phyloP scores from a whole-genome alignment of 2,888 invertebrate species.

The Rhabditophanes sp. region DNA sequence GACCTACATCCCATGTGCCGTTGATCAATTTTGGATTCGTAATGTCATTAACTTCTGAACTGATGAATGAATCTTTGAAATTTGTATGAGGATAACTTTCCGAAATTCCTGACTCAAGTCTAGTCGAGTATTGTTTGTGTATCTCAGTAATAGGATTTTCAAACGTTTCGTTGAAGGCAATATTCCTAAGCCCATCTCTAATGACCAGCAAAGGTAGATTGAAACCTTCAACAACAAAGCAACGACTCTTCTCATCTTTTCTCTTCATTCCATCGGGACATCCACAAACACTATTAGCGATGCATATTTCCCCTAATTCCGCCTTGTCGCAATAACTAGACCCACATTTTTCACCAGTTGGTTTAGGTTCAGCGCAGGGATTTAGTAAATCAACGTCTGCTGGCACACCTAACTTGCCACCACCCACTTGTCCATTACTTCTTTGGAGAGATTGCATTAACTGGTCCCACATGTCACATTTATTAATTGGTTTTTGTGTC shows the following conservation, averaged over 20 bases:
- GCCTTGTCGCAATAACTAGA: conserved; percentile 26
- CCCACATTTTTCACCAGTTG: conserved; percentile 27
- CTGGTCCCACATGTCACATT: conserved; percentile 37
- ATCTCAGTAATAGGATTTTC: conserved; percentile 27
- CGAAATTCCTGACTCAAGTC: conserved; percentile 28
- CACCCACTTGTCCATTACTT: conserved; percentile 23
- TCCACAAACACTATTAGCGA: conserved; percentile 37
- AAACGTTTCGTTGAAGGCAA: conserved; percentile 30
- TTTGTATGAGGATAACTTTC: conserved; percentile 39
- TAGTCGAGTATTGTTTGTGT: conserved; percentile 24
- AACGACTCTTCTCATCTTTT: conserved; percentile 17
- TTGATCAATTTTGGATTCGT: conserved; percentile 30
- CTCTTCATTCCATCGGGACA: conserved; percentile 39
- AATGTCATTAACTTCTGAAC: conserved; percentile 39
- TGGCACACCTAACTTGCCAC: conserved; percentile 34
- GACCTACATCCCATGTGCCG: conserved; percentile 38
- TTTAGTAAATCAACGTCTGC: conserved; percentile 34
- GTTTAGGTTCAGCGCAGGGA: conserved; percentile 25
- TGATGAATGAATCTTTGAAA: conserved; percentile 29
- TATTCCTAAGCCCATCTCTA: conserved; percentile 23
- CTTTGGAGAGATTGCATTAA: conserved; percentile 30
- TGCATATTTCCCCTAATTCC: conserved; percentile 32
- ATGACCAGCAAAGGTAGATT: conserved; percentile 38
- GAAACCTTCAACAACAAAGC: conserved; percentile 39
- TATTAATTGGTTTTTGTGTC: conserved; percentile 23